phyloP scores from a whole-genome alignment of 2,888 invertebrate species.

The Neoscelio sp. region DNA sequence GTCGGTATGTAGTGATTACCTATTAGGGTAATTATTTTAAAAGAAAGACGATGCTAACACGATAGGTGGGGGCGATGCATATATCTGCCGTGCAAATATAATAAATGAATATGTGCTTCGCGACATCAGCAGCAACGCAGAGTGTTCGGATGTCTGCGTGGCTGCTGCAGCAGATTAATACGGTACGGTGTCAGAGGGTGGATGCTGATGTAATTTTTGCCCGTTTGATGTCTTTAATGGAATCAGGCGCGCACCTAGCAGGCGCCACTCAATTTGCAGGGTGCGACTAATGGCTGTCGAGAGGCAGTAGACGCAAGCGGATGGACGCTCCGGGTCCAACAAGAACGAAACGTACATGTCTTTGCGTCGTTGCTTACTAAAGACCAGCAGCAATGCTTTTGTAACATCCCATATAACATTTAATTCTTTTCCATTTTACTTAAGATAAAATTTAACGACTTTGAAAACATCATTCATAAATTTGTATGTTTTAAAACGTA shows the following conservation, averaged over 20 bases:
- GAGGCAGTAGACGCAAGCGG: slow-evolving; percentile 73
- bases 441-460: slow-evolving; percentile 9
- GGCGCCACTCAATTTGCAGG: slow-evolving; percentile 82
- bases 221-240: slow-evolving; percentile 83
- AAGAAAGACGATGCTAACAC: slow-evolving; percentile 50
- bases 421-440: not conserved
- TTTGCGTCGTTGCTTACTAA: slow-evolving; percentile 42
- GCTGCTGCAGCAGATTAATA: slow-evolving; percentile 74
- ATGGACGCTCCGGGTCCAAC: slow-evolving; percentile 59
- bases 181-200: slow-evolving; percentile 77
- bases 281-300: slow-evolving; percentile 82
- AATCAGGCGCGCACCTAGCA: slow-evolving; percentile 82
- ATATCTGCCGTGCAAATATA: slow-evolving; percentile 57
- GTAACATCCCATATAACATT: slow-evolving; percentile 21
- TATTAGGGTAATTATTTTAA: slow-evolving; percentile 40
- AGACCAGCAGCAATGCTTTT: slow-evolving; percentile 36
- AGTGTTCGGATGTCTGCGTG: slow-evolving; percentile 72
- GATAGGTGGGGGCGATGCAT: slow-evolving; percentile 30
- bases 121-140: slow-evolving; percentile 51
- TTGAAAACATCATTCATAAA: slow-evolving; percentile 1
- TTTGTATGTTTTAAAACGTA: not conserved
- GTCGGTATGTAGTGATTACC: slow-evolving; percentile 17
- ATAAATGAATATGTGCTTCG: slow-evolving; percentile 64
- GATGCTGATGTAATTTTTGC: slow-evolving; percentile 82
- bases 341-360: slow-evolving; percentile 40